phyloP scores from a whole-genome alignment of 1,140 invertebrate genomes.

The Drosophila yakuba region DNA sequence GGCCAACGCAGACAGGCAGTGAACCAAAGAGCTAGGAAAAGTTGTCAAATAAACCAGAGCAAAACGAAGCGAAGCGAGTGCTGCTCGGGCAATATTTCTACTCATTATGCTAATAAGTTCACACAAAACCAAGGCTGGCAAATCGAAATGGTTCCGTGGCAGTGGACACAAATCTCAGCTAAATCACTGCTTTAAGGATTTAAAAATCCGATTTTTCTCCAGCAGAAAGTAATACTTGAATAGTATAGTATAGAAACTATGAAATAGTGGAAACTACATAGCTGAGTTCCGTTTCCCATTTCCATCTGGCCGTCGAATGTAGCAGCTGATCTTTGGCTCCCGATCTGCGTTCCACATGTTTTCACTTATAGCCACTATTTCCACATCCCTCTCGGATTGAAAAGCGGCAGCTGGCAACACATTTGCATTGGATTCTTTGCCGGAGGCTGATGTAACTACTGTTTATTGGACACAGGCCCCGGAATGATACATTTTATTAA shows the following conservation, averaged over 20 bases:
- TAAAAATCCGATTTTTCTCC: neutral
- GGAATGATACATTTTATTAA: constrained; percentile 39
- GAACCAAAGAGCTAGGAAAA: constrained; percentile 54
- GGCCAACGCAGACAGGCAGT: constrained; percentile 36
- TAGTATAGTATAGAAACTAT: neutral
- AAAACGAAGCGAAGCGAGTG: constrained; percentile 11
- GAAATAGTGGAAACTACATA: neutral
- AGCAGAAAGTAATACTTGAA: neutral
- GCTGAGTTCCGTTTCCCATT: neutral
- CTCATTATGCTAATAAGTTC: constrained; percentile 81
- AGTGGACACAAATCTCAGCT: constrained; percentile 3
- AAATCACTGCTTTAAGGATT: neutral
- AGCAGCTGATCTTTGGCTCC: constrained; percentile 14
- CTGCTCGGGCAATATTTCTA: constrained; percentile 67
- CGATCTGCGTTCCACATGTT: constrained; percentile 63
- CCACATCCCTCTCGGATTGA: constrained; percentile 14
- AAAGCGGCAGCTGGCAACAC: constrained; percentile 16
- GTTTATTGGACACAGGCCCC: neutral
- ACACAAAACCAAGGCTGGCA: constrained; percentile 19
- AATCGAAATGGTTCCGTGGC: constrained; percentile 17
- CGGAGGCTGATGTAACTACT: neutral
- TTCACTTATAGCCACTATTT: constrained; percentile 64
- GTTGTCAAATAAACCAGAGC: constrained; percentile 71
- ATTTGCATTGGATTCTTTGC: constrained; percentile 12
- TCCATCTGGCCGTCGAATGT: constrained; percentile 22